A percentile compares a stretch with the other conserved stretches of the same genome.
Evolutionary conservation across 2,797 vertebrate species (phyloP).

Genomic region (Peromyscus nudipes): DNA sequence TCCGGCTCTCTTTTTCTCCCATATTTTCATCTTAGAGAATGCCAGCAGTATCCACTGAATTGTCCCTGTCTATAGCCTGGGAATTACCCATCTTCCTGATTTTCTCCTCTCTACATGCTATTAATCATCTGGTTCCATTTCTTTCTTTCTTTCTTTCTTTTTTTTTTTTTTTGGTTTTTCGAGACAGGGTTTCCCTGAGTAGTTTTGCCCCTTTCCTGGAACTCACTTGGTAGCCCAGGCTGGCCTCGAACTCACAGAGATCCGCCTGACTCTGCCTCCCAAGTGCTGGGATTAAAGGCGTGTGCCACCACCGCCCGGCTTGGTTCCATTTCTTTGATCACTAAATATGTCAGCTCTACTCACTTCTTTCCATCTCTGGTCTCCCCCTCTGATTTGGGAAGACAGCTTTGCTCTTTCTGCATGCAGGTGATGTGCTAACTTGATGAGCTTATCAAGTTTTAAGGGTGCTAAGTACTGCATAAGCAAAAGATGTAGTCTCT

Average conservation of each 20-base stretch:
- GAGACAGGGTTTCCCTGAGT: no score
- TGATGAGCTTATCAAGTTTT: constrained; percentile 9
- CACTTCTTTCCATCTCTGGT: not conserved
- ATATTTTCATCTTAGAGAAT: not conserved
- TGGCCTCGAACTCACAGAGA: no score
- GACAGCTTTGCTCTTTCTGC: not conserved
- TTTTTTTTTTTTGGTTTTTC: no score
- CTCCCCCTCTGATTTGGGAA: not conserved
- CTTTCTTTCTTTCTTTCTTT: no score
- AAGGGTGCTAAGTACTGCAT: not conserved
- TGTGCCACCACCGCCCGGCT: no score
- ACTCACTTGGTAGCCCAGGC: no score
- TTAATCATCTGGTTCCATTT: constrained; percentile 9
- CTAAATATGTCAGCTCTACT: not conserved
- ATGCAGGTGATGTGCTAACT: not conserved
- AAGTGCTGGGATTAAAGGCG: no score
- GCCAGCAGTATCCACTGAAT: not conserved
- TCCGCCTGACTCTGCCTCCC: no score
- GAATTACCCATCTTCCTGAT: not conserved
- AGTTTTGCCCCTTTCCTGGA: no score
- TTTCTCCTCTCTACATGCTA: constrained; percentile 9
- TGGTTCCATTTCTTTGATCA: constrained; percentile 13
- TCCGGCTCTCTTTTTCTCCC: not conserved
- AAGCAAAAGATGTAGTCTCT: not conserved
- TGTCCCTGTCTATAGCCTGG: not conserved